A percentile compares a stretch with the other conserved stretches of the same genome.
Conservation (phyloP, 1,140 invertebrate genomes). For the Danaus melanippus region DNA sequence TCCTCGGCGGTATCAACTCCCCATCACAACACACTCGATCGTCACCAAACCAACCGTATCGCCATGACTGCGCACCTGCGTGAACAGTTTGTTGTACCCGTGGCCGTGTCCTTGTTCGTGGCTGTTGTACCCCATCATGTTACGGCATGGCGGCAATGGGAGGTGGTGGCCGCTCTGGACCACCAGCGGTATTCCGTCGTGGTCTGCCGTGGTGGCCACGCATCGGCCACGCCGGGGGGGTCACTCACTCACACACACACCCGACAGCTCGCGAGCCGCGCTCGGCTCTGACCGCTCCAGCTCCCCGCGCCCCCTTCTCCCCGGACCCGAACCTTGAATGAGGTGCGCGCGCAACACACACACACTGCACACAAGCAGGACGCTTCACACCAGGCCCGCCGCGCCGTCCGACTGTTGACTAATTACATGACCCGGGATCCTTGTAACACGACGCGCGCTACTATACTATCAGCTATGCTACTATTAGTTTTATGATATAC, state of each 20-base stretch:
- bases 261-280: slow-evolving; percentile 20
- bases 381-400: slow-evolving; percentile 21
- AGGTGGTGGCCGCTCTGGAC: slow-evolving; percentile 58
- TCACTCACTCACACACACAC: slow-evolving; percentile 28
- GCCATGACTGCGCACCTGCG: slow-evolving; percentile 77
- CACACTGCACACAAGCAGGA: slow-evolving; percentile 22
- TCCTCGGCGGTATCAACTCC: too few species aligned
- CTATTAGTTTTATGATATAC: too few species aligned
- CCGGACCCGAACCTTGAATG: slow-evolving; percentile 34
- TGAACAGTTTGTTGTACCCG: slow-evolving; percentile 92
- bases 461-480: too few species aligned
- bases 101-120: slow-evolving; percentile 87
- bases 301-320: slow-evolving; percentile 11
- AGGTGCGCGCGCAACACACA: slow-evolving; percentile 49
- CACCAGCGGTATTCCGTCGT: slow-evolving; percentile 63
- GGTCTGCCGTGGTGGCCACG: slow-evolving; percentile 54
- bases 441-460: too few species aligned
- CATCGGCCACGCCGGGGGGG: slow-evolving; percentile 34
- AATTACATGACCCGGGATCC: too few species aligned
- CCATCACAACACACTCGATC: slow-evolving; percentile 10
- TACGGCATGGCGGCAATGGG: slow-evolving; percentile 59
- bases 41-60: slow-evolving; percentile 25
- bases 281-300: slow-evolving; percentile 7
- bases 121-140: slow-evolving; percentile 82
- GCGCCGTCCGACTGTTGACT: neutral